Percentiles rank a stretch among this genome's conserved stretches.
These are phyloP conservation scores for Scaptomyza flava DNA, from an alignment of 2,888 invertebrate genomes.

Conservation along the genomic window DNA sequence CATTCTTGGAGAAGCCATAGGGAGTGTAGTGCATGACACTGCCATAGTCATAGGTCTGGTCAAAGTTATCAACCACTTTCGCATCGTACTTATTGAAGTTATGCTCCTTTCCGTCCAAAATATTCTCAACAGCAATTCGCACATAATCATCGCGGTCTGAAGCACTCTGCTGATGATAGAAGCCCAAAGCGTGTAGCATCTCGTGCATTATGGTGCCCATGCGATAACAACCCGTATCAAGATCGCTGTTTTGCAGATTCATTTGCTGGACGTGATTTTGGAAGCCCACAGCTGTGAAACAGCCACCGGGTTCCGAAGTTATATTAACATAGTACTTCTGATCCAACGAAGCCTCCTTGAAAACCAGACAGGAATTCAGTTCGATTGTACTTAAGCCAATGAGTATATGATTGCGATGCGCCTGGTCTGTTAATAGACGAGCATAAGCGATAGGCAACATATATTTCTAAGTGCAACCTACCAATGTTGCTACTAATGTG, in stretches of 20 bases:
- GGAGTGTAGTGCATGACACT: constrained; percentile 92
- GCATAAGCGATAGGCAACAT: neutral
- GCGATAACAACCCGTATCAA: constrained; percentile 71
- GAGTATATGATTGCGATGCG: constrained; percentile 87
- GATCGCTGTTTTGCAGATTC: constrained; percentile 46
- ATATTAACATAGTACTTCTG: constrained; percentile 72
- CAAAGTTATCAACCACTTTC: constrained; percentile 86
- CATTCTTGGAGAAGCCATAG: constrained; percentile 89
- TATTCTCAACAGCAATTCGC: constrained; percentile 84
- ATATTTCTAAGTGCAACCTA: constrained; percentile 81
- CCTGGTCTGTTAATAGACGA: constrained; percentile 78
- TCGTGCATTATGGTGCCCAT: constrained; percentile 88
- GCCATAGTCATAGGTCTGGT: constrained; percentile 89
- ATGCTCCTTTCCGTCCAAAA: constrained; percentile 86
- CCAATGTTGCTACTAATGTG: constrained; percentile 68
- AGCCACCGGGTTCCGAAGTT: constrained; percentile 85
- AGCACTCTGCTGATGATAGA: constrained; percentile 90
- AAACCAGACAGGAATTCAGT: constrained; percentile 89
- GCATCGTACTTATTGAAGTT: constrained; percentile 89
- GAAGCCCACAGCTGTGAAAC: constrained; percentile 91
- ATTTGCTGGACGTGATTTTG: constrained; percentile 81
- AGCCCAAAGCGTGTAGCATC: constrained; percentile 90
- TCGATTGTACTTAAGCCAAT: constrained; percentile 90
- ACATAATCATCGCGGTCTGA: constrained; percentile 89
- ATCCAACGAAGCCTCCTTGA: constrained; percentile 86